Conservation (phyloP, 2,113 vertebrate genomes). For the Phalacrocorax pelagicus region DNA sequence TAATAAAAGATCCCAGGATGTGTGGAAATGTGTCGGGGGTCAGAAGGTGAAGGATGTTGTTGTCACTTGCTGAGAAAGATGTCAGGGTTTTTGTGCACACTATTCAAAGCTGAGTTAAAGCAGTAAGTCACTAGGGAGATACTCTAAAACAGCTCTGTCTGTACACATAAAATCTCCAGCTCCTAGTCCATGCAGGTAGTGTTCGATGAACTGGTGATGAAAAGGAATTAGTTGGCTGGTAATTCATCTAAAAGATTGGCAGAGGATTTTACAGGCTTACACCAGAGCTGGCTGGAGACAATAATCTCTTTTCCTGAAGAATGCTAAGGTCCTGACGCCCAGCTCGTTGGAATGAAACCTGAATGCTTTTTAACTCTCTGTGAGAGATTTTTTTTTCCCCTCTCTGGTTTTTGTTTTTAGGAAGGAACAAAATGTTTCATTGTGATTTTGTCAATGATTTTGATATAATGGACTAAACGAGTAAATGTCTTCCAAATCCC, state of each 20-base stretch:
- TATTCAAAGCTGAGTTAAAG: constrained; percentile 36
- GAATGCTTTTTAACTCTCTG: constrained; percentile 67
- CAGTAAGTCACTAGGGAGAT: constrained; percentile 19
- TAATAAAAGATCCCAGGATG: constrained; percentile 29
- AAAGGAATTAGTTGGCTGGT: constrained; percentile 58
- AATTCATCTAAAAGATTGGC: constrained; percentile 68
- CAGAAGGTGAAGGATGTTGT: constrained; percentile 47
- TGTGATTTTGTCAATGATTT: constrained; percentile 70
- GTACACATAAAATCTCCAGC: constrained; percentile 8
- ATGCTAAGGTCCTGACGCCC: constrained; percentile 62
- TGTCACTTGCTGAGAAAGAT: constrained; percentile 48
- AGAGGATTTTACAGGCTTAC: constrained; percentile 64
- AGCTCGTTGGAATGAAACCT: constrained; percentile 65
- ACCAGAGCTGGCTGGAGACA: constrained; percentile 60
- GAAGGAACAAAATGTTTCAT: constrained; percentile 71
- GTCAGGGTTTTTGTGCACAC: constrained; percentile 24
- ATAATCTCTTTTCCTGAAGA: constrained; percentile 56
- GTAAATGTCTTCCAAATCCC: constrained; percentile 66
- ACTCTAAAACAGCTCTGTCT: constrained; percentile 8
- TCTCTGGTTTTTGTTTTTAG: constrained; percentile 61
- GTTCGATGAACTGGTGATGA: constrained; percentile 57
- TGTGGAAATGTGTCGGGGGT: constrained; percentile 36
- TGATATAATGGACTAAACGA: constrained; percentile 69
- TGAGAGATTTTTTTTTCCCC: constrained; percentile 41
- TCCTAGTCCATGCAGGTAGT: constrained; percentile 55